phyloP scores from a whole-genome alignment of 2,888 invertebrate species.

The Epistrophella euchroma region DNA sequence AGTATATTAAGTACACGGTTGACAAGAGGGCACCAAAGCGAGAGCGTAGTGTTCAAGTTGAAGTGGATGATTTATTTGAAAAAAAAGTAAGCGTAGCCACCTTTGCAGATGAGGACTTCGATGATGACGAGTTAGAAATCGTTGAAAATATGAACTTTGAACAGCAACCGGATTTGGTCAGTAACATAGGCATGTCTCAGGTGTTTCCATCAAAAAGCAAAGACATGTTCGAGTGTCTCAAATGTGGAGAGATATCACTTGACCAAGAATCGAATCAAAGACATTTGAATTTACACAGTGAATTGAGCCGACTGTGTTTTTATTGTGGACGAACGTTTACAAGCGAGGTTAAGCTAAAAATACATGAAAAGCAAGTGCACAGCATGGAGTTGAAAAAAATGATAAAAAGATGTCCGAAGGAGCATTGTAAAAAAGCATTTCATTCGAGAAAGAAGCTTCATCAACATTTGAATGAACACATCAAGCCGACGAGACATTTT shows the following conservation, averaged over 20 bases:
- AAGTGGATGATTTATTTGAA: not conserved
- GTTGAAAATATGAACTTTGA: slow-evolving; percentile 1
- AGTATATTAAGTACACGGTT: slow-evolving; percentile 27
- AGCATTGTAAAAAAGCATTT: slow-evolving; percentile 56
- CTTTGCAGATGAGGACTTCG: slow-evolving; percentile 33
- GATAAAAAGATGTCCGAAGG: slow-evolving; percentile 46
- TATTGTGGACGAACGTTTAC: slow-evolving; percentile 46
- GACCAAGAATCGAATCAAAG: slow-evolving; percentile 20
- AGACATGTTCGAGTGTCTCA: slow-evolving; percentile 55
- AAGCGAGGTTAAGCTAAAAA: slow-evolving; percentile 2
- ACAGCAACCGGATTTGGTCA: not conserved
- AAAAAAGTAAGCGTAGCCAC: slow-evolving; percentile 8
- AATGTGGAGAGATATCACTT: slow-evolving; percentile 58
- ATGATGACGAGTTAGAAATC: slow-evolving; percentile 11
- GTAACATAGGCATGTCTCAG: not conserved
- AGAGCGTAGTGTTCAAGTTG: slow-evolving; percentile 48
- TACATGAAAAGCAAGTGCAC: slow-evolving; percentile 36
- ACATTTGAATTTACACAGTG: slow-evolving; percentile 37
- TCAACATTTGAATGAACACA: slow-evolving; percentile 50
- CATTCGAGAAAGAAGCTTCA: slow-evolving; percentile 31
- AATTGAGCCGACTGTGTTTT: slow-evolving; percentile 40
- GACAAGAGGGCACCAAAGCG: slow-evolving; percentile 38
- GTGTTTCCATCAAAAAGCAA: slow-evolving; percentile 16
- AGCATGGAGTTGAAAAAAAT: not conserved
- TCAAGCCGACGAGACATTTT: not conserved